phyloP scores from a whole-genome alignment of 2,113 vertebrate species.

The Petrocephalus microphthalmus region DNA sequence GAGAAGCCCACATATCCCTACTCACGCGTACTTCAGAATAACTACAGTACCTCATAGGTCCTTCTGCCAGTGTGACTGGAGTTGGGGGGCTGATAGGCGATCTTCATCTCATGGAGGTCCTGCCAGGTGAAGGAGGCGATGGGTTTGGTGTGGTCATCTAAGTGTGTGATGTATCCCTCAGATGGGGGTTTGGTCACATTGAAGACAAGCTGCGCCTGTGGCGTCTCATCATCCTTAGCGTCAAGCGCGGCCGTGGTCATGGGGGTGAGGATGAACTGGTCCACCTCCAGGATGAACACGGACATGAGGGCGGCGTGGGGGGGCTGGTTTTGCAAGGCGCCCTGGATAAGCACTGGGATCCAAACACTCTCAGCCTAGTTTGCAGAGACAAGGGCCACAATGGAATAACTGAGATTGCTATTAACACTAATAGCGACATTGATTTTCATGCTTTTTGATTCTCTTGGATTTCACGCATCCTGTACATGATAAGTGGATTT shows the following conservation, averaged over 20 bases:
- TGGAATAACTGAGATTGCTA: neutral
- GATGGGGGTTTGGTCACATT: constrained; percentile 41
- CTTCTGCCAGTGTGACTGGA: constrained; percentile 55
- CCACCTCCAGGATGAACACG: constrained; percentile 62
- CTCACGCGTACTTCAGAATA: neutral
- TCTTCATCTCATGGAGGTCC: constrained; percentile 65
- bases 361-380: constrained; percentile 59
- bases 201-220: constrained; percentile 48
- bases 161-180: constrained; percentile 53
- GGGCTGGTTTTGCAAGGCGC: constrained; percentile 58
- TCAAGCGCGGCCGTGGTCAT: constrained; percentile 54
- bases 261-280: constrained; percentile 63
- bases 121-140: constrained; percentile 55
- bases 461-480: neutral
- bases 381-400: neutral
- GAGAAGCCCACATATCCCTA: neutral
- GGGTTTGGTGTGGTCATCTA: constrained; percentile 56
- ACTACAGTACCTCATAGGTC: constrained; percentile 61
- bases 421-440: neutral
- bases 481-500: neutral
- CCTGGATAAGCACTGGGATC: constrained; percentile 55
- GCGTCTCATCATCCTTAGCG: constrained; percentile 54
- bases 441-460: neutral
- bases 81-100: constrained; percentile 68
- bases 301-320: constrained; percentile 56